Evolutionary conservation across 2,797 vertebrate genomes (phyloP).

Genomic region (Peromyscus eremicus): DNA sequence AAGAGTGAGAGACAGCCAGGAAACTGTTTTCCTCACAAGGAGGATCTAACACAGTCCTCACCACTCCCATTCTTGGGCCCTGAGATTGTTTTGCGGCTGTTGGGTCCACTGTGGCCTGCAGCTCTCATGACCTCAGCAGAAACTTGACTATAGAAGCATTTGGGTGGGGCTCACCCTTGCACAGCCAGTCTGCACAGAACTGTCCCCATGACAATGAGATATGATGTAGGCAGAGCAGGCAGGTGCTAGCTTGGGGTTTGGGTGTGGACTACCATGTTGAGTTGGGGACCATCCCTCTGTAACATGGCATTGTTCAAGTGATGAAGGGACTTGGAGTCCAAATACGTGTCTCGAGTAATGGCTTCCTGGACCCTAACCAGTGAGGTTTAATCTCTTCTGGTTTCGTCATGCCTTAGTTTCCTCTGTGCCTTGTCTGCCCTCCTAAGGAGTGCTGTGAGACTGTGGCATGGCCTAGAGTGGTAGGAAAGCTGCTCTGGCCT

Average conservation of each 20-base stretch:
- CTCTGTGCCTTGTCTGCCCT: background rate
- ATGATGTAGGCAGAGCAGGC: background rate
- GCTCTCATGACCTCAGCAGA: background rate
- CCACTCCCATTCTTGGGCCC: background rate
- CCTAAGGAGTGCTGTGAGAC: background rate
- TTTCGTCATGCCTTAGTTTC: background rate
- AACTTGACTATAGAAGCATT: background rate
- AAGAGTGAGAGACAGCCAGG: background rate
- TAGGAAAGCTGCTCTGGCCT: background rate
- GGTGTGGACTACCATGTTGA: background rate
- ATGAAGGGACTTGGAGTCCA: background rate
- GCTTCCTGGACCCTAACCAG: background rate
- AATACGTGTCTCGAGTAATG: background rate
- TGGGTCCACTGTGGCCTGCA: too few relatives aligned
- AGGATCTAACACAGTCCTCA: background rate
- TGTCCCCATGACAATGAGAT: background rate
- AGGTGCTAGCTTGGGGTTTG: background rate
- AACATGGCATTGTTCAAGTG: background rate
- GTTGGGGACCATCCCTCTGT: background rate
- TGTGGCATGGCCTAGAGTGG: too few relatives aligned
- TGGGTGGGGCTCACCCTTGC: background rate
- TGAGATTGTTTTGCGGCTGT: background rate
- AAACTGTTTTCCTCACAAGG: background rate
- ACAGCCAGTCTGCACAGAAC: background rate
- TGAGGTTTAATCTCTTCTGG: background rate